These are phyloP conservation scores for Drosophila bocqueti DNA, from an alignment of 1,140 invertebrate species.

Conservation along the genomic window DNA sequence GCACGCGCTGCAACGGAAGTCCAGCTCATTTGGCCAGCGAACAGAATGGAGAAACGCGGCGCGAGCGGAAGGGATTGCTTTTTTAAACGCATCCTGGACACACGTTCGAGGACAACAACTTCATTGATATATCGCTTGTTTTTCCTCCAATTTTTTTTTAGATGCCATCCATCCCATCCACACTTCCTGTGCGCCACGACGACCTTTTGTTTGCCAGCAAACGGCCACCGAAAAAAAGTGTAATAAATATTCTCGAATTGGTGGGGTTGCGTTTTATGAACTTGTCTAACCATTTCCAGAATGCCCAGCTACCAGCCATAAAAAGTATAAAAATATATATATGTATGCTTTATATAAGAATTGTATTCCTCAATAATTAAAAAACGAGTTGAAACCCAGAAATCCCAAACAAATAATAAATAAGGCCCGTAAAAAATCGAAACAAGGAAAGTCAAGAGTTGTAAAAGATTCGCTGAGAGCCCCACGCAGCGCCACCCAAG, in stretches of 20 bases:
- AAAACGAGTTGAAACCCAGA: constrained; percentile 38
- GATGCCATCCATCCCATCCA: constrained; percentile 32
- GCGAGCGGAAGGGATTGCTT: constrained; percentile 76
- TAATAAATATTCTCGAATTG: constrained; percentile 58
- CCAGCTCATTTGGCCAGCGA: constrained; percentile 73
- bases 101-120: constrained; percentile 76
- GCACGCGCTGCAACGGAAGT: constrained; percentile 78
- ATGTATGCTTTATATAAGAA: constrained; percentile 25
- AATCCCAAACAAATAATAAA: constrained; percentile 37
- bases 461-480: constrained; percentile 51
- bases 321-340: constrained; percentile 24
- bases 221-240: constrained; percentile 44
- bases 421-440: constrained; percentile 25
- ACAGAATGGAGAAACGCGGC: constrained; percentile 34
- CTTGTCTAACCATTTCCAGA: constrained; percentile 40
- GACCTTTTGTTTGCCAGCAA: constrained; percentile 43
- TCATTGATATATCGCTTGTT: constrained; percentile 74
- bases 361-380: constrained; percentile 54
- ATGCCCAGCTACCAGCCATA: constrained; percentile 35
- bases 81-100: constrained; percentile 80
- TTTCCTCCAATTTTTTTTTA: constrained; percentile 49
- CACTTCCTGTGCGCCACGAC: constrained; percentile 60
- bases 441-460: constrained; percentile 52
- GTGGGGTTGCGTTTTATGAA: constrained; percentile 40
- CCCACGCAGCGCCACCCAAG: constrained; percentile 73